phyloP scores from a whole-genome alignment of 2,113 vertebrate genomes.

The Crypturellus undulatus region DNA sequence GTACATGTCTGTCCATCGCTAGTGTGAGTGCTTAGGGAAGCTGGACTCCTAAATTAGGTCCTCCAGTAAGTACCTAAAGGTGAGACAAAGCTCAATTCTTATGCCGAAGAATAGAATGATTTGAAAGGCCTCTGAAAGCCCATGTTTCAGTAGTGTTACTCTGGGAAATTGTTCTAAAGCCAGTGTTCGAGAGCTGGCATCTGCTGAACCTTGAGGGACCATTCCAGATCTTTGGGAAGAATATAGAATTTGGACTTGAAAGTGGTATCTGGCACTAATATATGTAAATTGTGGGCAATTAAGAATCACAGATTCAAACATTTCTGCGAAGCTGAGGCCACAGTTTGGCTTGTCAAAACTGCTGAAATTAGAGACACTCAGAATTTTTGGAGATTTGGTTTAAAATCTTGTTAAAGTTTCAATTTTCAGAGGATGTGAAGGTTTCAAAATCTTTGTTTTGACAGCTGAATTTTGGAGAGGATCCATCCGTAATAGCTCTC shows the following conservation, averaged over 20 bases:
- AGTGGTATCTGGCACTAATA: background rate
- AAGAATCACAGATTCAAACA: background rate
- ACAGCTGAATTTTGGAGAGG: background rate
- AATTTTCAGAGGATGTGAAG: background rate
- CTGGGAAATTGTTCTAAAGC: background rate
- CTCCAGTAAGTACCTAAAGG: background rate
- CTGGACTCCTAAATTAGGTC: background rate
- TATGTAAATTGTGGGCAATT: background rate
- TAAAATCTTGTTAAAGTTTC: background rate
- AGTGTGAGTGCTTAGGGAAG: background rate
- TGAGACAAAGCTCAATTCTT: background rate
- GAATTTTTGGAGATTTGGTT: background rate
- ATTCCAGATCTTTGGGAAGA: background rate
- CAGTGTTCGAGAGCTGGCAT: too few relatives aligned
- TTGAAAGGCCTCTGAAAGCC: background rate
- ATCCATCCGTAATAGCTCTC: background rate
- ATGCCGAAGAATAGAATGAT: background rate
- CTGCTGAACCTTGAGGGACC: background rate
- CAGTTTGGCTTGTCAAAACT: background rate
- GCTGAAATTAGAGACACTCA: background rate
- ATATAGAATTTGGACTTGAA: background rate
- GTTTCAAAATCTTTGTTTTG: background rate
- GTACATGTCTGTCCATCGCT: background rate
- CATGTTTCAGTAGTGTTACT: background rate
- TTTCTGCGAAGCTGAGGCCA: background rate